Evolutionary conservation across 1,140 invertebrate genomes (phyloP).

Genomic region (Nebria ingens): DNA sequence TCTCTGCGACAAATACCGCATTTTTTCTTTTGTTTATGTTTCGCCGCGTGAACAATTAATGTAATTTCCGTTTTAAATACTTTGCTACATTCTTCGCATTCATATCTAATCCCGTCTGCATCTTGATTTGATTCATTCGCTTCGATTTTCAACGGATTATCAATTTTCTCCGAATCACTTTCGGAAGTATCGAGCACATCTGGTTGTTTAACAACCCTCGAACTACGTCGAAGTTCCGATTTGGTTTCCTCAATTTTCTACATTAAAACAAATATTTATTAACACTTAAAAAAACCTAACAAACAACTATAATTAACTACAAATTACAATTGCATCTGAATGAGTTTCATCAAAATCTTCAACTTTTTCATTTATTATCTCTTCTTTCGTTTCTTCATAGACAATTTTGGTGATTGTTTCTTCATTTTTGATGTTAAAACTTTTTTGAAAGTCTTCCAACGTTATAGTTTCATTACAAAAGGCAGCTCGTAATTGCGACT

Average conservation of each 20-base stretch:
- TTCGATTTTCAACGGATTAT: background rate
- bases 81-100: slow-evolving; percentile 22
- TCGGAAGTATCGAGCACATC: too few relatives aligned
- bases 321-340: background rate
- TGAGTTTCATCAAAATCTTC: background rate
- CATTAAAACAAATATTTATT: too few relatives aligned
- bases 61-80: slow-evolving; percentile 19
- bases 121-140: too few relatives aligned
- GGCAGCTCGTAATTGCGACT: slow-evolving; percentile 17
- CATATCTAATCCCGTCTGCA: too few relatives aligned
- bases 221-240: background rate
- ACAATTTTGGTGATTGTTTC: background rate
- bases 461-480: background rate
- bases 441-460: background rate
- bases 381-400: background rate
- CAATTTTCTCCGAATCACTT: background rate
- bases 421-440: background rate
- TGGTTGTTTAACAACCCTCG: background rate
- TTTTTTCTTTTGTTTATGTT: slow-evolving; percentile 21
- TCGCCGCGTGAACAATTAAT: slow-evolving; percentile 21
- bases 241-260: too few relatives aligned
- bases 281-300: too few relatives aligned
- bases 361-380: background rate
- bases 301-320: too few relatives aligned
- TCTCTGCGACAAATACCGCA: slow-evolving; percentile 23